phyloP scores from a whole-genome alignment of 2,888 invertebrate species.

The Epinotia nisella region DNA sequence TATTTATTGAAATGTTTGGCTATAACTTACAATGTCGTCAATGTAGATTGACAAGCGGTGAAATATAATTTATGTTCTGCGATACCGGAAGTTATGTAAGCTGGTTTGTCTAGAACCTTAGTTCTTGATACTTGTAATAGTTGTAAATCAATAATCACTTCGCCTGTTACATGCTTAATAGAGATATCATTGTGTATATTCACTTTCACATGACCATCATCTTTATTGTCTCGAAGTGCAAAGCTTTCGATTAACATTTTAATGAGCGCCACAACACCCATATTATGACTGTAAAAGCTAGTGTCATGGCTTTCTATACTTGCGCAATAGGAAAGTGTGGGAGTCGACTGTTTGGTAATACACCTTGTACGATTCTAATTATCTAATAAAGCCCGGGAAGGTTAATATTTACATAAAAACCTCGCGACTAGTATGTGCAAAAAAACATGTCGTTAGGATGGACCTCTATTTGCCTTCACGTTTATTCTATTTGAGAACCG shows the following conservation, averaged over 20 bases:
- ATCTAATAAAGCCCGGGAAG: constrained; percentile 19
- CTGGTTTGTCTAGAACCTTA: background rate
- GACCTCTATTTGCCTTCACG: background rate
- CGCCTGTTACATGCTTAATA: constrained; percentile 2
- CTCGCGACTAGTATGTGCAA: background rate
- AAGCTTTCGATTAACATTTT: constrained; percentile 42
- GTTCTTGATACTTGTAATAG: constrained; percentile 1
- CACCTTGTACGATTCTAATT: constrained; percentile 40
- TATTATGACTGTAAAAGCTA: constrained; percentile 43
- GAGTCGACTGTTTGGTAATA: constrained; percentile 49
- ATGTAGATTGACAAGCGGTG: constrained; percentile 30
- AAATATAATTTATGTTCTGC: constrained; percentile 39
- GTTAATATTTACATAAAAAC: constrained; percentile 17
- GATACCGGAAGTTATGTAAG: constrained; percentile 23
- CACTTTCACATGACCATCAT: constrained; percentile 38
- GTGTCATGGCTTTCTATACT: constrained; percentile 50
- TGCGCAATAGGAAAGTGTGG: constrained; percentile 54
- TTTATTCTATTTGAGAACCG: constrained; percentile 14
- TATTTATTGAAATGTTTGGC: constrained; percentile 31
- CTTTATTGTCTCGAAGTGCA: constrained; percentile 36
- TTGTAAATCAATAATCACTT: constrained; percentile 10
- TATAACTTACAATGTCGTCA: constrained; percentile 33
- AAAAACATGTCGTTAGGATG: background rate
- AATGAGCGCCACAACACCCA: constrained; percentile 43
- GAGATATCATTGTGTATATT: constrained; percentile 32